Percentiles rank a stretch among this genome's conserved stretches.
phyloP scores from a whole-genome alignment of 2,797 vertebrate genomes.

The Crocodylus rhombifer region DNA sequence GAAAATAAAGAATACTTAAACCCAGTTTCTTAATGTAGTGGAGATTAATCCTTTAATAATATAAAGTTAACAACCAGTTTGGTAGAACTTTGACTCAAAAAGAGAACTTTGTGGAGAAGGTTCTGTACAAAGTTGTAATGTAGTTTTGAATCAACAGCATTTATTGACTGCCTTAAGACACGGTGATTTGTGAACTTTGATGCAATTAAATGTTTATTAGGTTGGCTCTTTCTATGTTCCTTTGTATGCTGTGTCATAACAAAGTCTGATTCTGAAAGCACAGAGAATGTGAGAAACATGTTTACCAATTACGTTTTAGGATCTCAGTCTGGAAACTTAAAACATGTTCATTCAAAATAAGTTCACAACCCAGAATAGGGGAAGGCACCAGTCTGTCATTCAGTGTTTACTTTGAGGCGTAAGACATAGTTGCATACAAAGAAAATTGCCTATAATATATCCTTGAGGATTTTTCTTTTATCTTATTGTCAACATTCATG shows the following conservation, averaged over 20 bases:
- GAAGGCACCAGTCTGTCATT: background rate
- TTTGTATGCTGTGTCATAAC: background rate
- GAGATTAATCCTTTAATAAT: constrained; percentile 21
- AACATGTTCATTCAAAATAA: background rate
- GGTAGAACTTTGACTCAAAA: background rate
- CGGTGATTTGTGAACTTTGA: background rate
- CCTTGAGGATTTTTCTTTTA: background rate
- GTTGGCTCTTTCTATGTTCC: background rate
- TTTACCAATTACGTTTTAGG: background rate
- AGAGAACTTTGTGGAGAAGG: background rate
- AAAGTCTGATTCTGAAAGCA: background rate
- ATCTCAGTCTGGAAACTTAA: background rate
- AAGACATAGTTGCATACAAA: background rate
- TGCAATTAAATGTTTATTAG: background rate
- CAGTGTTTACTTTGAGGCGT: background rate
- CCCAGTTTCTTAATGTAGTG: background rate
- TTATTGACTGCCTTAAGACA: background rate
- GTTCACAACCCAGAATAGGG: fast-evolving
- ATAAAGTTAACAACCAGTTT: background rate
- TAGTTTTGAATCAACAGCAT: background rate
- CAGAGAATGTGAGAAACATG: background rate
- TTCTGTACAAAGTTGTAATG: background rate
- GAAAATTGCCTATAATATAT: background rate
- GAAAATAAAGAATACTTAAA: background rate
- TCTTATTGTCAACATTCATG: background rate